A percentile compares a stretch with the other conserved stretches of the same genome.
Evolutionary conservation across 2,113 vertebrate species (phyloP).

Genomic region (Okapia johnstoni): DNA sequence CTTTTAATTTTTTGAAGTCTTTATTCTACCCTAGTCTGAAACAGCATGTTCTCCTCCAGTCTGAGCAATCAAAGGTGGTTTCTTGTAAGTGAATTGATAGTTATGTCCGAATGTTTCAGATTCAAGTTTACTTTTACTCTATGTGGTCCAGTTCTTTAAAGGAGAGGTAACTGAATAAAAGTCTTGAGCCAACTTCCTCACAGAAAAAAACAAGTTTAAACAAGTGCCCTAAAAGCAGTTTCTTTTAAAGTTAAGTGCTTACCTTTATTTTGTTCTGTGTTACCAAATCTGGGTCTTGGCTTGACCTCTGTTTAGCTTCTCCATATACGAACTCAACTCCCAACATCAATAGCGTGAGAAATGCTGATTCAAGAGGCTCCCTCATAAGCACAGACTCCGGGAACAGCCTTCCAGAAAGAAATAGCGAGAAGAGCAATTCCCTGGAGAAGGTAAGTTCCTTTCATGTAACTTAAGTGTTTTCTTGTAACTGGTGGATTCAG

Average conservation of each 20-base stretch:
- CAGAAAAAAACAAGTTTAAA: not conserved
- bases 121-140: not conserved
- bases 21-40: not conserved
- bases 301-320: slow-evolving; percentile 82
- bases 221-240: not conserved
- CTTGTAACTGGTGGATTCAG: not conserved
- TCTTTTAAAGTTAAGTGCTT: not conserved
- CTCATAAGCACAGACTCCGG: slow-evolving; percentile 96
- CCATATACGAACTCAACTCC: slow-evolving; percentile 94
- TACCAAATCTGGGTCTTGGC: not conserved
- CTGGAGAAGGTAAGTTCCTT: slow-evolving; percentile 92
- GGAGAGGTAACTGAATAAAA: not conserved
- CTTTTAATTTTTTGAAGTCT: not conserved
- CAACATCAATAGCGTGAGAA: slow-evolving; percentile 91
- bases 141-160: not conserved
- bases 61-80: not conserved
- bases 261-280: not conserved
- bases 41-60: not conserved
- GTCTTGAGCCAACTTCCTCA: not conserved
- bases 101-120: not conserved
- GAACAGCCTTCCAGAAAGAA: slow-evolving; percentile 92
- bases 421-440: slow-evolving; percentile 90
- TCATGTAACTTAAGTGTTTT: not conserved
- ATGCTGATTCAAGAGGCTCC: slow-evolving; percentile 93
- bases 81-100: not conserved